Evolutionary conservation across 1,140 invertebrate genomes (phyloP).

Genomic region (Dreissena polymorpha): DNA sequence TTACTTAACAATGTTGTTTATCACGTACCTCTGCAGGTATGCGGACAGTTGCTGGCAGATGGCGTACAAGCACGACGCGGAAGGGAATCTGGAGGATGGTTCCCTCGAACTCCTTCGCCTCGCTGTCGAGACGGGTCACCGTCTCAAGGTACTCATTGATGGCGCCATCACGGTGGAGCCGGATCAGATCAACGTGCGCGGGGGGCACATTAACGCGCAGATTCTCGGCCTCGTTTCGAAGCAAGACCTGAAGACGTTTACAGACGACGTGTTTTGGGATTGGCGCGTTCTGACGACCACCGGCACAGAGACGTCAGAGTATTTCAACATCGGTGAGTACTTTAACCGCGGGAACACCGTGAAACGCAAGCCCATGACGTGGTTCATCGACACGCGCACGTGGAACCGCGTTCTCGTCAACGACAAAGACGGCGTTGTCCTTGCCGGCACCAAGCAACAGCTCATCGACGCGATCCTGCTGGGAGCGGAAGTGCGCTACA

Average conservation of each 20-base stretch:
- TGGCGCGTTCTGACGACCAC: slow-evolving; percentile 49
- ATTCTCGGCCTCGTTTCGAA: slow-evolving; percentile 50
- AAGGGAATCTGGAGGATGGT: slow-evolving; percentile 44
- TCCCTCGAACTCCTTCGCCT: slow-evolving; percentile 45
- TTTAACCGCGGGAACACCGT: slow-evolving; percentile 48
- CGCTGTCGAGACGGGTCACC: slow-evolving; percentile 39
- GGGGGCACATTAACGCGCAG: slow-evolving; percentile 48
- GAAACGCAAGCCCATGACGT: slow-evolving; percentile 47
- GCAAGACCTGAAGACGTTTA: slow-evolving; percentile 42
- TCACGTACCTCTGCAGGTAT: slow-evolving; percentile 11
- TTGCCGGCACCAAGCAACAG: slow-evolving; percentile 37
- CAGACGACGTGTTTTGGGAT: slow-evolving; percentile 51
- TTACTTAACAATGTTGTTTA: too few relatives aligned
- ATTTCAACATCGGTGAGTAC: slow-evolving; percentile 53
- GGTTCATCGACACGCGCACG: slow-evolving; percentile 52
- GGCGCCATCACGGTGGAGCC: slow-evolving; percentile 47
- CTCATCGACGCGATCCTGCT: slow-evolving; percentile 44
- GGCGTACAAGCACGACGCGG: slow-evolving; percentile 49
- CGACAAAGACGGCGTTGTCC: slow-evolving; percentile 32
- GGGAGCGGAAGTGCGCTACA: slow-evolving; percentile 50
- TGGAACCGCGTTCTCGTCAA: slow-evolving; percentile 48
- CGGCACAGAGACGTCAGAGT: slow-evolving; percentile 33
- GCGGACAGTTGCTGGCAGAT: slow-evolving; percentile 52
- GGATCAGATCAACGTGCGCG: slow-evolving; percentile 51
- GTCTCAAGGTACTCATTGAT: slow-evolving; percentile 50